These are phyloP conservation scores for Sprattus sprattus DNA, from an alignment of 2,113 vertebrate species.

Conservation along the genomic window DNA sequence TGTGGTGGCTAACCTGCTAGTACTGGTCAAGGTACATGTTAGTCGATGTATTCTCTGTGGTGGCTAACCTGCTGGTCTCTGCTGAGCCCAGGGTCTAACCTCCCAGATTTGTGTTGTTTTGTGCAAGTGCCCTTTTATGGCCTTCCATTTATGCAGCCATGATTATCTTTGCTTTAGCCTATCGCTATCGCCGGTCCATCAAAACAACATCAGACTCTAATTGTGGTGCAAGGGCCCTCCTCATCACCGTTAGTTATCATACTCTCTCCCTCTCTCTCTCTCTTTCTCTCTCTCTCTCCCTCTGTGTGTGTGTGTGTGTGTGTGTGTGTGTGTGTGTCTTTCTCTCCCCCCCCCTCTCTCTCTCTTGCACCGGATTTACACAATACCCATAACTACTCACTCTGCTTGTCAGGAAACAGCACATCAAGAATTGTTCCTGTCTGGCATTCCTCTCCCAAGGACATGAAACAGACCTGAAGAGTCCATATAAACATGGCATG, in stretches of 20 bases:
- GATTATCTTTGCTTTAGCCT: slow-evolving; percentile 51
- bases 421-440: slow-evolving; percentile 16
- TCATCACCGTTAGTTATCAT: background rate
- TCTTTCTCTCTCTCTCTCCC: slow-evolving; percentile 8
- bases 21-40: no score
- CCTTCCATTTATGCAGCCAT: slow-evolving; percentile 48
- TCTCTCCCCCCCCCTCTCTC: background rate
- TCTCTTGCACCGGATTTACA: background rate
- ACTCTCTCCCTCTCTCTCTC: background rate
- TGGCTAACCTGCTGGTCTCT: background rate
- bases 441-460: slow-evolving; percentile 6
- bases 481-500: background rate
- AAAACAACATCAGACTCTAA: slow-evolving; percentile 47
- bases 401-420: slow-evolving; percentile 13
- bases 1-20: background rate
- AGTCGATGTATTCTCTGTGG: background rate
- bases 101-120: slow-evolving; percentile 47
- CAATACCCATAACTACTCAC: slow-evolving; percentile 11
- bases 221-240: slow-evolving; percentile 17
- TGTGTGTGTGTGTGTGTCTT: no score
- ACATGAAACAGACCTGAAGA: background rate
- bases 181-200: slow-evolving; percentile 58
- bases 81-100: slow-evolving; percentile 23
- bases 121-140: slow-evolving; percentile 56
- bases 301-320: background rate